Base-by-base conservation (phyloP, 2,113 vertebrate genomes). In the Sapajus apella region DNA sequence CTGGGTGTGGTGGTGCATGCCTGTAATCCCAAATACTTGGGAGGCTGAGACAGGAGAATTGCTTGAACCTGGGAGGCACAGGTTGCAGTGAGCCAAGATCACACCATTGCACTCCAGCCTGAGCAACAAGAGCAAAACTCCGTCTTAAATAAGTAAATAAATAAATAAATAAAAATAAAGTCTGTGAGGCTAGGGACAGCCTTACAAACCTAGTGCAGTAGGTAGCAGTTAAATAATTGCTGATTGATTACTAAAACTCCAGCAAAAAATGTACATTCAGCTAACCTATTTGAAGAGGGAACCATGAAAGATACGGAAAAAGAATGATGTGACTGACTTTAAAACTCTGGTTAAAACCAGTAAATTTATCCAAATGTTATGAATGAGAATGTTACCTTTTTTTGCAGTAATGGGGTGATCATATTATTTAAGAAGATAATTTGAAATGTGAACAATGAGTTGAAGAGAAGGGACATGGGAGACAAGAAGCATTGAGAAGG, bases 341-440 rank as follows among this genome's bases (percentile, higher is more conserved):
- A 0, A 85, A 87, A 82, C 21, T 79, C 25, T 79, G 45, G 70
- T 93, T 87, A 85, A 96, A 85, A 30, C 20, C 45, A 73, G 37
- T 91, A 82, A 85, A 79, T 87, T 56, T 37, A 52, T 66, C 88
- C 37, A 75, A 64, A 32, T 52, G 30, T 40, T 52, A 50, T 47
- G 81, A 68, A 47, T 79, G 40, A 5, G 32, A 88, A 64, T 43
- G 35, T 45, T 14, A 45, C 17, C 47, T 9, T 55, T 90, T 80
- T 72, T 84, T 72, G 8, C 61, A 35, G 14, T 83, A 70, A 73
- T 27, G 6, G 47, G 68, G 11, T 58, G 50, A 40, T 73, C 32
- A 11, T 93, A 45, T 90, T 95, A 64, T 96, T 93, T 72, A 90
- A 91, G 20, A 91, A 95, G 40, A 3, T 61, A 58, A 70, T 73